These are phyloP conservation scores for Trissolcus brochymenae DNA, from an alignment of 2,888 invertebrate genomes.

Conservation along the genomic window DNA sequence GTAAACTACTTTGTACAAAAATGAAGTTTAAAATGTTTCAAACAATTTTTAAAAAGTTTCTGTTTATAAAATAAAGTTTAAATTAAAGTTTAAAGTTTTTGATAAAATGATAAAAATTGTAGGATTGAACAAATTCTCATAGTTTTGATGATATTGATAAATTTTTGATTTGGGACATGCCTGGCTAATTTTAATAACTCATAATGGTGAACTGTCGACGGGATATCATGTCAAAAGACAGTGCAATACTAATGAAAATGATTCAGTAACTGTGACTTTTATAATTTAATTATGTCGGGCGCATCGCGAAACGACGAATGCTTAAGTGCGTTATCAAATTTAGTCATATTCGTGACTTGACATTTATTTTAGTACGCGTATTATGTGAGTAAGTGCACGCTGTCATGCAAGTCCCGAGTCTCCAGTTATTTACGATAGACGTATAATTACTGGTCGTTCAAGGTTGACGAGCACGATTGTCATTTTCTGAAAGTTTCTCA, in stretches of 20 bases:
- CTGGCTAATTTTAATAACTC: too few species aligned
- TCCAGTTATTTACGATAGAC: slow-evolving; percentile 64
- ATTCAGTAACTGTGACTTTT: too few species aligned
- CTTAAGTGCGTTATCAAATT: slow-evolving; percentile 52
- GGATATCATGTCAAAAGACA: too few species aligned
- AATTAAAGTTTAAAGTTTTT: too few species aligned
- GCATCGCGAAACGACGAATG: slow-evolving; percentile 37
- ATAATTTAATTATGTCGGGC: slow-evolving; percentile 28
- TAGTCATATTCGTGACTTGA: slow-evolving; percentile 56
- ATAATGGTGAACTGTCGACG: too few species aligned
- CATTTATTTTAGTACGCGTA: slow-evolving; percentile 57
- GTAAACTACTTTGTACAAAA: too few species aligned
- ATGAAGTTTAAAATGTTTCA: too few species aligned
- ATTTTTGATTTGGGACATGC: neutral
- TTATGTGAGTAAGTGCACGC: slow-evolving; percentile 57
- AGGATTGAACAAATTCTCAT: too few species aligned
- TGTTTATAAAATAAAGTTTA: too few species aligned
- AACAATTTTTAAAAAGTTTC: too few species aligned
- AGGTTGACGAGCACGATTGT: slow-evolving; percentile 65
- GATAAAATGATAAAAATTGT: too few species aligned
- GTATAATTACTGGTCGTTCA: slow-evolving; percentile 66
- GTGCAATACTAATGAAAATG: too few species aligned
- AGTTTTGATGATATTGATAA: neutral
- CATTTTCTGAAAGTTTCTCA: slow-evolving; percentile 66
- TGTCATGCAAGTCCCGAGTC: slow-evolving; percentile 63